Percentiles rank a stretch among this genome's conserved stretches.
These are phyloP conservation scores for Vicugna pacos DNA, from an alignment of 2,113 vertebrate species.

Conservation along the genomic window DNA sequence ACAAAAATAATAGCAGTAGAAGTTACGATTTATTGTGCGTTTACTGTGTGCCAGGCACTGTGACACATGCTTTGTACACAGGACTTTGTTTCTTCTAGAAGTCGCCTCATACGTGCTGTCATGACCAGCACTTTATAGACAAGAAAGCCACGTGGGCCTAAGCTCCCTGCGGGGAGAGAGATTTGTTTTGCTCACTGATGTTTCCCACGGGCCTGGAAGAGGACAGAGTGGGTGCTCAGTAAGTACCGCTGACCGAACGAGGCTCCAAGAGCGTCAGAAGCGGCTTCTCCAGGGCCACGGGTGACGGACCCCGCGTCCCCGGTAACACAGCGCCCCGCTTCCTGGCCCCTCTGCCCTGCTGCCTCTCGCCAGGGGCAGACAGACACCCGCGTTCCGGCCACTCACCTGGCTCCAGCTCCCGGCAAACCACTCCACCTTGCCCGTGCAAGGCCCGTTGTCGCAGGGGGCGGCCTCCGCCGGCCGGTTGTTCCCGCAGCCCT, in stretches of 20 bases:
- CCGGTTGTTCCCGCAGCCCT: slow-evolving; percentile 93
- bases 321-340: not conserved
- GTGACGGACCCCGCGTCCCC: not conserved
- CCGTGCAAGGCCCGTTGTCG: slow-evolving; percentile 93
- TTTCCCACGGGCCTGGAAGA: not conserved
- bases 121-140: not conserved
- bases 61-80: not conserved
- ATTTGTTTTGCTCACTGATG: not conserved
- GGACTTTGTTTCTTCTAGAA: not conserved
- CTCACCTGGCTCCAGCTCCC: slow-evolving; percentile 97
- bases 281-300: not conserved
- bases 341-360: not conserved
- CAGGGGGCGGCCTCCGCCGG: slow-evolving; percentile 91
- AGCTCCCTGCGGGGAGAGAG: not conserved
- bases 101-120: not conserved
- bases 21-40: not conserved
- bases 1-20: rapidly evolving
- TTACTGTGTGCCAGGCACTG: not conserved
- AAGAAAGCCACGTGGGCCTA: not conserved
- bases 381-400: not conserved
- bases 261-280: not conserved
- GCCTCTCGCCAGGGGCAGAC: not conserved
- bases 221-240: not conserved
- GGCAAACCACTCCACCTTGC: slow-evolving; percentile 95
- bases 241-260: not conserved